Conservation (phyloP, 2,888 invertebrate species). For the Scelioninae gen. 1 region DNA sequence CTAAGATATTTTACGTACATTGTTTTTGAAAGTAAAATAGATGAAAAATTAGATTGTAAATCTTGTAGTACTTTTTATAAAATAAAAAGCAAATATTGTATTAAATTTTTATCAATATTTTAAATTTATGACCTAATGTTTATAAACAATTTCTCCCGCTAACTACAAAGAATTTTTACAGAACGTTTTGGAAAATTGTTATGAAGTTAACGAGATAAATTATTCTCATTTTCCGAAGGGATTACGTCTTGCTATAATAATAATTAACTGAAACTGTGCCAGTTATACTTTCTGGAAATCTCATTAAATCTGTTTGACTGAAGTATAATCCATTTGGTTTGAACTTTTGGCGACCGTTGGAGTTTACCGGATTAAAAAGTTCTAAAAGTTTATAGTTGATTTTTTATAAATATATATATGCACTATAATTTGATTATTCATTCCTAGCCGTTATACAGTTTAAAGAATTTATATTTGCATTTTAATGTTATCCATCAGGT, state of each 20-base stretch:
- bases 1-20: neutral
- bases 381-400: neutral
- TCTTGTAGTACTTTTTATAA: no score
- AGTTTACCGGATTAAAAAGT: constrained; percentile 23
- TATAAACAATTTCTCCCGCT: neutral
- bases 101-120: no score
- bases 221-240: constrained; percentile 33
- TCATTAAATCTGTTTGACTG: constrained; percentile 35
- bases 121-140: no score
- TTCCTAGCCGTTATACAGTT: neutral
- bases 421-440: no score
- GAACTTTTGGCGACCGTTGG: constrained; percentile 15
- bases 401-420: neutral
- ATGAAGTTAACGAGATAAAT: constrained; percentile 26
- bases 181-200: constrained; percentile 23
- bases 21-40: neutral
- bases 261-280: constrained; percentile 36
- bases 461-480: neutral
- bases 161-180: constrained; percentile 12
- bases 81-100: no score
- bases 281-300: constrained; percentile 39
- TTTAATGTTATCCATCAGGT: no score
- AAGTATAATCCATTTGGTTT: constrained; percentile 13
- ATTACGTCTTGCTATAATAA: constrained; percentile 42
- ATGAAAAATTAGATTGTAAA: no score